Base-by-base conservation (phyloP, 2,113 vertebrate species). In the Brachirus orientalis region DNA sequence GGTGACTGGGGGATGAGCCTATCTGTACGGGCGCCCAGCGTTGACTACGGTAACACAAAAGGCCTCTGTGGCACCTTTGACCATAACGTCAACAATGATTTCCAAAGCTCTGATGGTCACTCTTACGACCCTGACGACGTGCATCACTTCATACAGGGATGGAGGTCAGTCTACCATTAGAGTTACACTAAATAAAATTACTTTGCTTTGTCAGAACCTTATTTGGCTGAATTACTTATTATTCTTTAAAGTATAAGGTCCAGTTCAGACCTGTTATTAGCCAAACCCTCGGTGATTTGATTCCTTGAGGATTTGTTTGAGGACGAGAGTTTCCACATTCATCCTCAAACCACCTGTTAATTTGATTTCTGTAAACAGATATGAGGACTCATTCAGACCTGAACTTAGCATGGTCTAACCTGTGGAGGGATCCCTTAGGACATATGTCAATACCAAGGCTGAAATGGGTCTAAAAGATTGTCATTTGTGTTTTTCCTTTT, bases 21-120 rank as follows among this genome's bases (percentile, higher is more conserved):
- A 69, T 92, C 88, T 0, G 76, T 92, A 54, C 91, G 91, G 40
- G 84, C 60, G 0, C 93, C 83, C 0, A 86, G 93, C 41, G 78
- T 82, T 0, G 92, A 94, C 90, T 94, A 92, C 75, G 81, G 91
- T 60, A 86, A 77, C 61, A 94, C 93, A 0, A 79, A n/a, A 57
- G 94, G 92, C 3, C 91, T 92, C 61, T 91, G 93, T 0, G 90
- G 92, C 10, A 89, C 84, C 73, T 95, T 94, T 55, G 92, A 94
- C 0, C 89, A 82, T n/a, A 91, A 91, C 2, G 6, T 65, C 51
- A 73, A 84, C 87, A 95, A 95, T 5, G 93, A 95, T 68, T 88
- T 95, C 67, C 83, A 89, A 1, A 45, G 66, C 5, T 40, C 75
- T 6, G 66, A 82, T 7, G 78, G 87, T 6, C 48, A n/a, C 5